A percentile compares a stretch with the other conserved stretches of the same genome.
phyloP scores from a whole-genome alignment of 2,888 invertebrate genomes.

The Aethes cnicana region DNA sequence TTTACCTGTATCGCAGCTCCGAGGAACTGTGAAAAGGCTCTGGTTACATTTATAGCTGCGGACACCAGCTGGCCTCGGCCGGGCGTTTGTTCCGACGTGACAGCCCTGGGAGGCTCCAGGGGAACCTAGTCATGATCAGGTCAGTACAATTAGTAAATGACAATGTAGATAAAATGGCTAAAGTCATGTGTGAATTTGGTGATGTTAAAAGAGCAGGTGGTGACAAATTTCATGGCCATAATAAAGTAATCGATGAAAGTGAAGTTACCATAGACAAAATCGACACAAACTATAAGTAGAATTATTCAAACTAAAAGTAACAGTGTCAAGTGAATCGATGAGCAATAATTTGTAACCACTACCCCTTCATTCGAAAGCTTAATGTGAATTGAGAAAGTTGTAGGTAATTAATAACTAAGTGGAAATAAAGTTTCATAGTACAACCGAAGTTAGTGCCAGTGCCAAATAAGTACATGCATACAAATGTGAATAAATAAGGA shows the following conservation, averaged over 20 bases:
- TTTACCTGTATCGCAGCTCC: conserved; percentile 89
- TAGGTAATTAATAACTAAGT: background rate
- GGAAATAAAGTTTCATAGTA: background rate
- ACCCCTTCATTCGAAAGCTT: conserved; percentile 2
- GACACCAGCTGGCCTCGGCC: conserved; percentile 83
- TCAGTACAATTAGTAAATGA: conserved; percentile 32
- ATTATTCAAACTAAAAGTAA: no score
- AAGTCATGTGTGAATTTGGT: background rate
- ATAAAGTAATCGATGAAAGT: background rate
- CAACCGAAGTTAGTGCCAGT: conserved; percentile 3
- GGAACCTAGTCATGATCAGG: conserved; percentile 58
- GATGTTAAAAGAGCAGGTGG: background rate
- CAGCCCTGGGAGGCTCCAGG: conserved; percentile 72
- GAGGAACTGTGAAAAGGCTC: conserved; percentile 89
- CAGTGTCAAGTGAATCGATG: no score
- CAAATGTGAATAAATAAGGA: background rate
- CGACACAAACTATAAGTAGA: no score
- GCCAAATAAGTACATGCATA: no score
- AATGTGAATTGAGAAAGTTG: background rate
- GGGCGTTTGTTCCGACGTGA: conserved; percentile 60
- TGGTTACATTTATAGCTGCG: conserved; percentile 89
- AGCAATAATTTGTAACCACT: background rate
- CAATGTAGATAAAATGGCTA: background rate
- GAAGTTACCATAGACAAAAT: no score
- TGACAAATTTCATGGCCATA: background rate